Evolutionary conservation across 2,113 vertebrate species (phyloP).

Genomic region (Spea multiplicata): DNA sequence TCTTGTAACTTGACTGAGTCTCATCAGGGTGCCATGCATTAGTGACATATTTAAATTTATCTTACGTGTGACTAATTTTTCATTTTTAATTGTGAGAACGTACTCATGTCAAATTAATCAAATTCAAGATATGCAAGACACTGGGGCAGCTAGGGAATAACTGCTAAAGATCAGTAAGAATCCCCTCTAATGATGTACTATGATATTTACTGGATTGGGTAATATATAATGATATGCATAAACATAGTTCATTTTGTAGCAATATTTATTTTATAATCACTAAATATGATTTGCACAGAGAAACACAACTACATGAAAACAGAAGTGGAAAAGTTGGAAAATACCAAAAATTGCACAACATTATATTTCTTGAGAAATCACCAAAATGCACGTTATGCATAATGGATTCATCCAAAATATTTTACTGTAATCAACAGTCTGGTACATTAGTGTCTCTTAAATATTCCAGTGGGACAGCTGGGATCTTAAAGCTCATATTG

Average conservation of each 20-base stretch:
- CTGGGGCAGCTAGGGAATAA: not conserved
- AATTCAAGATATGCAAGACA: not conserved
- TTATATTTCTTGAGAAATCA: no score
- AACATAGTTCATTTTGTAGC: not conserved
- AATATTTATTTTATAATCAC: not conserved
- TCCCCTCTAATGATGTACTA: not conserved
- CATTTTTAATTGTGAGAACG: not conserved
- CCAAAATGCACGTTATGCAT: no score
- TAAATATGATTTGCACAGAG: no score
- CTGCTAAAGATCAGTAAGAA: not conserved
- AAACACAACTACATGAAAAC: no score
- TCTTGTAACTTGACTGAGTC: not conserved
- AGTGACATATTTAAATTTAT: not conserved
- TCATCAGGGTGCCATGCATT: not conserved
- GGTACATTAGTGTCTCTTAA: no score
- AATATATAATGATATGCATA: no score
- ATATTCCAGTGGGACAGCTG: no score
- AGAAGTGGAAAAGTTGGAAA: no score
- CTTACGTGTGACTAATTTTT: not conserved
- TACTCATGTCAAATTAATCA: not conserved
- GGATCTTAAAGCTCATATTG: no score
- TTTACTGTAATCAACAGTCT: no score
- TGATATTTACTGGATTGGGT: not conserved
- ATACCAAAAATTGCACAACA: no score
- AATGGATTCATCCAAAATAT: no score